Percentiles rank a stretch among this genome's conserved stretches.
Evolutionary conservation across 2,888 invertebrate genomes (phyloP).

Genomic region (Halictus ligatus): DNA sequence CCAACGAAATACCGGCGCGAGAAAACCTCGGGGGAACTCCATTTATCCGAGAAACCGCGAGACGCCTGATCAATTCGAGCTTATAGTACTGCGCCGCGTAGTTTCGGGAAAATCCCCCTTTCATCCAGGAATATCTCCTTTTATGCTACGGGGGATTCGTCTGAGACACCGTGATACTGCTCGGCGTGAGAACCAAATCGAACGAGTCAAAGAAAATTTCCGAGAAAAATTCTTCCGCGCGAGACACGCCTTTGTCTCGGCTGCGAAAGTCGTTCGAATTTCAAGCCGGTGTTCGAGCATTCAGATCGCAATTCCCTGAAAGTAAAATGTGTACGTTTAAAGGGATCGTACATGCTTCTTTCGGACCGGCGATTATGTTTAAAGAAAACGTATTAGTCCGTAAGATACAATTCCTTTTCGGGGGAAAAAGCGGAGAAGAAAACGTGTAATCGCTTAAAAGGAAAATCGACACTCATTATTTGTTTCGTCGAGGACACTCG

Average conservation of each 20-base stretch:
- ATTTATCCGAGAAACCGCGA: constrained; percentile 20
- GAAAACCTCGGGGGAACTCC: background rate
- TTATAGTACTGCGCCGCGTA: background rate
- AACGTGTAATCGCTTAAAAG: background rate
- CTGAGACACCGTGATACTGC: background rate
- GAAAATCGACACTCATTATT: constrained; percentile 6
- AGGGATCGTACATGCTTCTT: background rate
- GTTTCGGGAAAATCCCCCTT: background rate
- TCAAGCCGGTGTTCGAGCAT: no score
- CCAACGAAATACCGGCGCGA: background rate
- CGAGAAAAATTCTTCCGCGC: background rate
- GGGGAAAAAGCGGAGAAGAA: background rate
- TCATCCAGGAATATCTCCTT: background rate
- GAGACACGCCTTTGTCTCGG: background rate
- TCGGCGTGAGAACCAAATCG: background rate
- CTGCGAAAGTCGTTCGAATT: background rate
- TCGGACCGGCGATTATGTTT: background rate
- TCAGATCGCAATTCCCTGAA: background rate
- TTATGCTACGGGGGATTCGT: background rate
- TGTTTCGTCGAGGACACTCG: constrained; percentile 18
- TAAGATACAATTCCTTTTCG: background rate
- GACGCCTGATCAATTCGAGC: constrained; percentile 3
- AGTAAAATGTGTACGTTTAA: no score
- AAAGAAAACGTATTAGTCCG: background rate
- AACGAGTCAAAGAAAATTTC: background rate